Evolutionary conservation across 64 coral and sea anemone genomes (phyloP).

Genomic region (Stichodactyla helianthus): DNA sequence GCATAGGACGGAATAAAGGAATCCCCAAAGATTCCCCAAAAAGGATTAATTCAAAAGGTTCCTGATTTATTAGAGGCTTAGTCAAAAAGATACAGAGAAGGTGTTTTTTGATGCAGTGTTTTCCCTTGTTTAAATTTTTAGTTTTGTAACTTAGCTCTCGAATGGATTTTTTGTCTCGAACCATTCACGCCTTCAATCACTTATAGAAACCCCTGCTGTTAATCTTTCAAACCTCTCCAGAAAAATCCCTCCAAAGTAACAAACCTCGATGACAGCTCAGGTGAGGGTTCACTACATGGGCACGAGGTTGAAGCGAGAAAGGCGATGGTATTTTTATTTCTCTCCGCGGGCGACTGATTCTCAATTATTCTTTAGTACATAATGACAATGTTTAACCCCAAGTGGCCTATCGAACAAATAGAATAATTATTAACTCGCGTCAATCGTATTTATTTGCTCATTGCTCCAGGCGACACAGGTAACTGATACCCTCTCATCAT

Average conservation of each 20-base stretch:
- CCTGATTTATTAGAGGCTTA: not conserved
- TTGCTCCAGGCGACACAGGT: slow-evolving; percentile 49
- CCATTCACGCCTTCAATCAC: not conserved
- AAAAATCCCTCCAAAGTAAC: not conserved
- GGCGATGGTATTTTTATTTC: slow-evolving; percentile 1
- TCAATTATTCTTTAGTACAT: slow-evolving; percentile 55
- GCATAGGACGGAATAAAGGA: not conserved
- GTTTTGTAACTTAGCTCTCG: not conserved
- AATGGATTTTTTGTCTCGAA: not conserved
- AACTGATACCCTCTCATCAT: slow-evolving; percentile 39
- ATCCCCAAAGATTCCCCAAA: not conserved
- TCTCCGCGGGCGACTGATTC: slow-evolving; percentile 24
- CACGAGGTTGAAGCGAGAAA: slow-evolving; percentile 3
- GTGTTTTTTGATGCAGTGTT: not conserved
- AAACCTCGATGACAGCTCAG: not conserved
- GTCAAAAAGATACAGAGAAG: not conserved
- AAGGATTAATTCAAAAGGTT: not conserved
- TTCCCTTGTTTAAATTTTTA: not conserved
- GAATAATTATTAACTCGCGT: slow-evolving; percentile 69
- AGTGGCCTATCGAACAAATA: slow-evolving; percentile 58
- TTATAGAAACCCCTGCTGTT: not conserved
- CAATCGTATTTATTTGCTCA: slow-evolving; percentile 82
- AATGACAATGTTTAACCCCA: slow-evolving; percentile 36
- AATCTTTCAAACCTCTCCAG: slow-evolving; percentile 10
- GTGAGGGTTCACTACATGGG: not conserved